Percentiles rank a stretch among this genome's conserved stretches.
Conservation (phyloP, 2,888 invertebrate genomes). For the Mythimna loreyi region DNA sequence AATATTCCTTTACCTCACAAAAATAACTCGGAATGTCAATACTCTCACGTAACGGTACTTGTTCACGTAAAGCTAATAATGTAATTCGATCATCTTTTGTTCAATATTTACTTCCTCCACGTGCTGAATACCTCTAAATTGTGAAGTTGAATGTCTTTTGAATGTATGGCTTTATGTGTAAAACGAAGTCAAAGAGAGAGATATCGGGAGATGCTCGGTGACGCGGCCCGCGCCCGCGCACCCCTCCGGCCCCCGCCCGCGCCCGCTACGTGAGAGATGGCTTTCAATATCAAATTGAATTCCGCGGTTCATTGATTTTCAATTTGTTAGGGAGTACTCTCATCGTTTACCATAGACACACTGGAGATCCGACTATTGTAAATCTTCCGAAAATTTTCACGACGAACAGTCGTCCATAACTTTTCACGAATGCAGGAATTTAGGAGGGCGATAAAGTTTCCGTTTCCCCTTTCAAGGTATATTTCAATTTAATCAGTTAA, state of each 20-base stretch:
- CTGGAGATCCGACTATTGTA: slow-evolving; percentile 82
- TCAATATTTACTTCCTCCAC: slow-evolving; percentile 62
- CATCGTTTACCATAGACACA: slow-evolving; percentile 87
- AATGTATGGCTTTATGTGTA: slow-evolving; percentile 81
- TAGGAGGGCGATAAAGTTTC: slow-evolving; percentile 49
- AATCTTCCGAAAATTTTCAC: slow-evolving; percentile 78
- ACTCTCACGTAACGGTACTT: slow-evolving; percentile 50
- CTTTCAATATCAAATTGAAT: slow-evolving; percentile 93
- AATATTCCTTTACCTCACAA: slow-evolving; percentile 30
- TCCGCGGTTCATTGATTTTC: slow-evolving; percentile 92
- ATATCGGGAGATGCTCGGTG: slow-evolving; percentile 81
- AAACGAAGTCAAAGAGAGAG: slow-evolving; percentile 84
- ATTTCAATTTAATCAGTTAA: slow-evolving; percentile 65
- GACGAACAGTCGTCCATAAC: slow-evolving; percentile 51
- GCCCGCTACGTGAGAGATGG: slow-evolving; percentile 87
- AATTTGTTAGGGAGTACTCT: slow-evolving; percentile 89
- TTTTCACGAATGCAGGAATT: slow-evolving; percentile 52
- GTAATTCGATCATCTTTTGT: slow-evolving; percentile 65
- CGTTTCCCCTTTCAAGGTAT: slow-evolving; percentile 50
- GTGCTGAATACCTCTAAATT: slow-evolving; percentile 65
- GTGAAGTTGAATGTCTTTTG: slow-evolving; percentile 71
- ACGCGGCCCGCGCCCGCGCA: slow-evolving; percentile 69
- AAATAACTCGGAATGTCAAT: slow-evolving; percentile 57
- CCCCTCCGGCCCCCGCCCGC: slow-evolving; percentile 70
- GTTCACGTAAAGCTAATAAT: slow-evolving; percentile 62